These are phyloP conservation scores for Dinothrombium tinctorium DNA, from an alignment of 1,140 invertebrate species.

Conservation along the genomic window DNA sequence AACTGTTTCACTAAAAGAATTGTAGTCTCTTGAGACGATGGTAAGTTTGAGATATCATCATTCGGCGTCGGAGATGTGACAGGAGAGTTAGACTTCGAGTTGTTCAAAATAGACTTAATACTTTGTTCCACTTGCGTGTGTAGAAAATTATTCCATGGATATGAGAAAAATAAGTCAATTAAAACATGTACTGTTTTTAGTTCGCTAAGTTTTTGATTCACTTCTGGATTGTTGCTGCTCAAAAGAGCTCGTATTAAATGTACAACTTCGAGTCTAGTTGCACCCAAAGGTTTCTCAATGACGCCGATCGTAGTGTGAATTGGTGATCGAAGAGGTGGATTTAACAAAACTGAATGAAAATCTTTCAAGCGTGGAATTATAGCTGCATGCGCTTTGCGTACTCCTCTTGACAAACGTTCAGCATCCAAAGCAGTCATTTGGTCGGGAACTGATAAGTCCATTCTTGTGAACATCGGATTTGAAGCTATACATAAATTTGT, in stretches of 20 bases:
- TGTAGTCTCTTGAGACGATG: background rate
- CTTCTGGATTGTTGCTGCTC: conserved; percentile 33
- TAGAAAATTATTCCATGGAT: conserved; percentile 66
- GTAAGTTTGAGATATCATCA: background rate
- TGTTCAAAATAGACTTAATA: conserved; percentile 23
- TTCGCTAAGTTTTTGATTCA: conserved; percentile 27
- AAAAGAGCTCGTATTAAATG: conserved; percentile 43
- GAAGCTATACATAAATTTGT: background rate
- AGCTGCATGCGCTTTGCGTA: conserved; percentile 30
- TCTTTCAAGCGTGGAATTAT: conserved; percentile 39
- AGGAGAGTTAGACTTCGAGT: conserved; percentile 3
- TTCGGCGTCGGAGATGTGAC: background rate
- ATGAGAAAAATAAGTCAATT: conserved; percentile 54
- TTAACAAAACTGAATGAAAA: conserved; percentile 39
- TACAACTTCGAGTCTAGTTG: conserved; percentile 44
- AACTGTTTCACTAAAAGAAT: conserved; percentile 25
- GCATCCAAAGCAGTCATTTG: conserved; percentile 21
- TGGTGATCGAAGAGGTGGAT: conserved; percentile 39
- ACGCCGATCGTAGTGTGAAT: conserved; percentile 36
- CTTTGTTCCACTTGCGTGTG: conserved; percentile 56
- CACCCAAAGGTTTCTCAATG: conserved; percentile 45
- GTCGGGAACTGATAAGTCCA: conserved; percentile 16
- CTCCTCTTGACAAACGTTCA: conserved; percentile 27
- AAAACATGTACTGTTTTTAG: conserved; percentile 34
- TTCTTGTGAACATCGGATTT: conserved; percentile 14